Evolutionary conservation across 2,797 vertebrate species (phyloP).

Genomic region (Staurois parvus): DNA sequence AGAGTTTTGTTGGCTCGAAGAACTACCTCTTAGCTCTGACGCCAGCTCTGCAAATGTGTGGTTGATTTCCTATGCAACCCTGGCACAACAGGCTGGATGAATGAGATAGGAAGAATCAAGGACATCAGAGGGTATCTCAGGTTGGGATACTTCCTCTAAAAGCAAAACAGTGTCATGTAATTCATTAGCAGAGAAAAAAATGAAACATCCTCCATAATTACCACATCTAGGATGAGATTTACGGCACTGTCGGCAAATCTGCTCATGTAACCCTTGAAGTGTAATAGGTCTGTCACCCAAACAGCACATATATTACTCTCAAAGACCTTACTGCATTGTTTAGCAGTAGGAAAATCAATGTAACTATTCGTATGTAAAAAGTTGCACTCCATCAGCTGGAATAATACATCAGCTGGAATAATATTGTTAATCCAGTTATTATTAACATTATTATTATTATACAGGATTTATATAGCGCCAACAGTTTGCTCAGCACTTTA

Average conservation of each 20-base stretch:
- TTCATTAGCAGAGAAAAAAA: neutral
- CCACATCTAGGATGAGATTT: neutral
- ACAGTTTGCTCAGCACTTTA: too few species aligned
- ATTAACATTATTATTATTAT: too few species aligned
- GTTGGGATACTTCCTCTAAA: slow-evolving; percentile 33
- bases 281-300: neutral
- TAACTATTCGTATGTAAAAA: too few species aligned
- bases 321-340: neutral
- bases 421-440: too few species aligned
- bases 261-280: neutral
- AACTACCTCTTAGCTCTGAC: slow-evolving; percentile 55
- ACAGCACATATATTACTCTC: neutral
- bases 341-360: neutral
- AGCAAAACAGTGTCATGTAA: neutral
- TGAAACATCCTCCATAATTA: slow-evolving; percentile 1
- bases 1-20: slow-evolving; percentile 46
- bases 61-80: slow-evolving; percentile 53
- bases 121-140: slow-evolving; percentile 13
- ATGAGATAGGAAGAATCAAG: slow-evolving; percentile 34
- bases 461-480: too few species aligned
- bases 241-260: neutral
- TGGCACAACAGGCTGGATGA: slow-evolving; percentile 45
- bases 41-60: slow-evolving; percentile 58
- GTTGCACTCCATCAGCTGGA: too few species aligned
- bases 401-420: too few species aligned